Evolutionary conservation across 2,888 invertebrate species (phyloP).

Genomic region (Oscheius sp.): DNA sequence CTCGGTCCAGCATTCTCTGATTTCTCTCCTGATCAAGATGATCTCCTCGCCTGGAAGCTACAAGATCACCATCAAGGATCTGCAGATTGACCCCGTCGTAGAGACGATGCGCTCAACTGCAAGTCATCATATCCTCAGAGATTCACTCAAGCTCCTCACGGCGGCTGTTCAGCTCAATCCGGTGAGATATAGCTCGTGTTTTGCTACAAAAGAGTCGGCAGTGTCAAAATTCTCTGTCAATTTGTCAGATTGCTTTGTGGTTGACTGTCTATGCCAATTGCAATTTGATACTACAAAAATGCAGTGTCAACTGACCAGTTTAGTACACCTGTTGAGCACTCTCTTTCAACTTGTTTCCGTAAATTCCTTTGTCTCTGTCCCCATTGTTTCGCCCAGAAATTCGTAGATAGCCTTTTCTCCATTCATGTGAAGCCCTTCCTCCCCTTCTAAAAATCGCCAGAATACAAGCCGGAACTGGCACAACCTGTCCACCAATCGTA

Average conservation of each 20-base stretch:
- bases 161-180: slow-evolving; percentile 85
- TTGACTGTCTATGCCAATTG: no score
- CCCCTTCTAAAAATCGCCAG: no score
- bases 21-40: slow-evolving; percentile 81
- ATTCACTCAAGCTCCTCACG: slow-evolving; percentile 86
- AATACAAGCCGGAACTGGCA: no score
- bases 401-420: no score
- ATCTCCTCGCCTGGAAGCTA: slow-evolving; percentile 48
- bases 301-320: no score
- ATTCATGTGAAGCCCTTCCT: no score
- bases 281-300: no score
- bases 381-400: no score
- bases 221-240: background rate
- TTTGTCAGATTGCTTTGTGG: background rate
- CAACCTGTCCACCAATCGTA: no score
- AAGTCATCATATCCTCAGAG: slow-evolving; percentile 95
- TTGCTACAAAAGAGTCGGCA: background rate
- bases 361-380: no score
- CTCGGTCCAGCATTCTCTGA: slow-evolving; percentile 80
- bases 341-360: no score
- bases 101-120: slow-evolving; percentile 89
- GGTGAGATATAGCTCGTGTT: background rate
- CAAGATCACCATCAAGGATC: slow-evolving; percentile 52
- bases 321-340: no score
- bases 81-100: slow-evolving; percentile 83